phyloP scores from a whole-genome alignment of 2,113 vertebrate species.

The Petrocephalus microphthalmus region DNA sequence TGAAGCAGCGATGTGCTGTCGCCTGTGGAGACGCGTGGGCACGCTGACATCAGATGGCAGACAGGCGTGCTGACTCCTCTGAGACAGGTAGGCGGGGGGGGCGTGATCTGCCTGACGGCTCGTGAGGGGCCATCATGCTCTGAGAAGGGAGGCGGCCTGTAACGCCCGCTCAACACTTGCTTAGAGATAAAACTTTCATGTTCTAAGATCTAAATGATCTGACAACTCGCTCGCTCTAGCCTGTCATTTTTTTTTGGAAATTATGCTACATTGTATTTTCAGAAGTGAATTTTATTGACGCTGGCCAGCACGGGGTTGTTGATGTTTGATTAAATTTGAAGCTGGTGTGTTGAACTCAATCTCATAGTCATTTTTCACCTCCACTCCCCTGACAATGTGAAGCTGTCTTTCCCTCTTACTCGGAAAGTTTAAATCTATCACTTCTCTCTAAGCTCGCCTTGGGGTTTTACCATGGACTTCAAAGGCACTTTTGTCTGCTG shows the following conservation, averaged over 20 bases:
- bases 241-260: not conserved
- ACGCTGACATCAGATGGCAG: not conserved
- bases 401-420: not conserved
- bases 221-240: not conserved
- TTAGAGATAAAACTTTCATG: not conserved
- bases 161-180: not conserved
- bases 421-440: not conserved
- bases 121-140: not conserved
- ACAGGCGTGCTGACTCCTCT: not conserved
- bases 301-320: not conserved
- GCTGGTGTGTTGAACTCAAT: not conserved
- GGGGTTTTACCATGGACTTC: constrained; percentile 5
- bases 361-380: not conserved
- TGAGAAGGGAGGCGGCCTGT: not conserved
- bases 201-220: not conserved
- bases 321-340: not conserved
- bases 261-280: not conserved
- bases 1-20: not conserved
- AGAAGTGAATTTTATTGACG: not conserved
- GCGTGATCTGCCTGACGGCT: not conserved
- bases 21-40: not conserved
- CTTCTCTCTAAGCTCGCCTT: constrained; percentile 11
- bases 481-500: constrained; percentile 11
- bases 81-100: not conserved
- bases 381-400: not conserved